phyloP scores from a whole-genome alignment of 2,113 vertebrate genomes.

The Dendrocopos noguchii region DNA sequence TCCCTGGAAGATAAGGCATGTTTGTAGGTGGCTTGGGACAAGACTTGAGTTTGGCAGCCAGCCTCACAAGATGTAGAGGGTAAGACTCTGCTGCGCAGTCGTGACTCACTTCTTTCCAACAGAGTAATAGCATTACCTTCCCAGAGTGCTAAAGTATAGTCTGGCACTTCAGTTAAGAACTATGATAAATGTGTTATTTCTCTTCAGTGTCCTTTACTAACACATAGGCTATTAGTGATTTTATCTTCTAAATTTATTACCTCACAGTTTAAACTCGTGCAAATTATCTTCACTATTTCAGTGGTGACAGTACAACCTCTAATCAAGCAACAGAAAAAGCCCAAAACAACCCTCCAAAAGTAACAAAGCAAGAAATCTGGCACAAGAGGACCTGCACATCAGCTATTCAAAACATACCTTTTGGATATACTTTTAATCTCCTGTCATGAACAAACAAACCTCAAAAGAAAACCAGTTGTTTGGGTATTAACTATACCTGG shows the following conservation, averaged over 20 bases:
- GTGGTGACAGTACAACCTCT: background rate
- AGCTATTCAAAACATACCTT: background rate
- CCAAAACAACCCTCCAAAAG: background rate
- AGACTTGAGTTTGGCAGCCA: background rate
- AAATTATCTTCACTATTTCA: background rate
- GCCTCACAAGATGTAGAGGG: background rate
- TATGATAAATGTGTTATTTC: background rate
- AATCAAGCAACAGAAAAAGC: background rate
- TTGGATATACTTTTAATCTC: background rate
- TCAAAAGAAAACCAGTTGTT: background rate
- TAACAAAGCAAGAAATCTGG: background rate
- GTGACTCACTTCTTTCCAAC: background rate
- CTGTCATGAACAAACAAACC: background rate
- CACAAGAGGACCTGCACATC: background rate
- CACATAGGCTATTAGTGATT: background rate
- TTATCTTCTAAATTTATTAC: background rate
- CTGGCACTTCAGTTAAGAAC: background rate
- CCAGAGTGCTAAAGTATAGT: background rate
- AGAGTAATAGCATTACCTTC: background rate
- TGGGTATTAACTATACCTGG: background rate
- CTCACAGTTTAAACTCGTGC: background rate
- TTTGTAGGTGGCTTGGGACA: background rate
- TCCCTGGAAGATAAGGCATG: fast-evolving
- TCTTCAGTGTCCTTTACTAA: background rate
- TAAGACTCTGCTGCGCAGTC: fast-evolving